Evolutionary conservation across 2,888 invertebrate genomes (phyloP).

Genomic region (Nephrotoma appendiculata): DNA sequence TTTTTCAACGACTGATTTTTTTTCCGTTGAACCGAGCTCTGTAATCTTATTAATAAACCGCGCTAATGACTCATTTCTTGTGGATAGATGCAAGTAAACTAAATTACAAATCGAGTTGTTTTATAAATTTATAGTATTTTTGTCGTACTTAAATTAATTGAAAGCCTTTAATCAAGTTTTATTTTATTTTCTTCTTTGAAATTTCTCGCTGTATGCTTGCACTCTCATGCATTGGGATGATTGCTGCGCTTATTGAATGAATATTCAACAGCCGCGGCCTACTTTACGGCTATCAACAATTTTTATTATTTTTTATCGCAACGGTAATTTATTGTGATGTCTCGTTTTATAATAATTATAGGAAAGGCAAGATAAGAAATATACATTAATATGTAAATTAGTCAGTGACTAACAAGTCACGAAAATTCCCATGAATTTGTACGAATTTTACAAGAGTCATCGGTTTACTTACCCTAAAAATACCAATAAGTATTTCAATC

Average conservation of each 20-base stretch:
- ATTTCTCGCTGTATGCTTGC: not conserved
- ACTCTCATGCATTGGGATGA: not conserved
- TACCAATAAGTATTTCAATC: not conserved
- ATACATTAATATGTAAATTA: not conserved
- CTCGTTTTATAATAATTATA: not conserved
- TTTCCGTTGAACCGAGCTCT: not conserved
- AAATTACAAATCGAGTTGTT: not conserved
- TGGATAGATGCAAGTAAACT: not conserved
- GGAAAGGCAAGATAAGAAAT: not conserved
- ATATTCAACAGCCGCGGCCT: not conserved
- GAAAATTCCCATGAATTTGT: not conserved
- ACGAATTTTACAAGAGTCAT: not conserved
- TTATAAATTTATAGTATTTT: not conserved
- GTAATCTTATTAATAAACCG: not conserved
- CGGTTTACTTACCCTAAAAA: not conserved
- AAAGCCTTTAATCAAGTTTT: not conserved
- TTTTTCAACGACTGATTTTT: not conserved
- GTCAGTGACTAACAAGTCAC: not conserved
- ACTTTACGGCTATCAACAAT: not conserved
- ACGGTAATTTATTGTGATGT: not conserved
- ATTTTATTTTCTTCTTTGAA: not conserved
- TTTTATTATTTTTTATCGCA: not conserved
- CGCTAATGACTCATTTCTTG: not conserved
- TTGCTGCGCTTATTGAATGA: not conserved
- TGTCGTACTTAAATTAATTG: not conserved